These are phyloP conservation scores for Zosterops lateralis DNA, from an alignment of 2,113 vertebrate genomes.

Conservation along the genomic window DNA sequence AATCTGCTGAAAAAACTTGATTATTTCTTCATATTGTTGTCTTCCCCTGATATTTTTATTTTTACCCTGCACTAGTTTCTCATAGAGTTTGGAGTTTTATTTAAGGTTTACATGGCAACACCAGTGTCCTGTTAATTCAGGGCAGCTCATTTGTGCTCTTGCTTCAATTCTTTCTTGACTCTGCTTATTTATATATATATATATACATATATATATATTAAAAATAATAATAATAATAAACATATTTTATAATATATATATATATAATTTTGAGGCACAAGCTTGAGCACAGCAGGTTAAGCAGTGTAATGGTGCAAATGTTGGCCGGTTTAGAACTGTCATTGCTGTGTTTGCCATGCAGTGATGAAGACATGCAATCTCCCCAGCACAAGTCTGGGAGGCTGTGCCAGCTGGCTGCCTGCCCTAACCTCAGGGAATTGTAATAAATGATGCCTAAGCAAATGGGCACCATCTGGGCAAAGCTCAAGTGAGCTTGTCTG, in stretches of 20 bases:
- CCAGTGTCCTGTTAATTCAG: neutral
- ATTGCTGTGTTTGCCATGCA: slow-evolving; percentile 23
- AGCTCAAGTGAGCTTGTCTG: slow-evolving; percentile 74
- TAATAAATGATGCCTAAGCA: slow-evolving; percentile 74
- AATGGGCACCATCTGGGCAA: slow-evolving; percentile 84
- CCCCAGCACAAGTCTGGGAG: slow-evolving; percentile 10
- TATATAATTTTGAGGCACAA: neutral
- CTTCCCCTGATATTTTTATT: neutral
- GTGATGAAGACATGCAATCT: slow-evolving; percentile 40
- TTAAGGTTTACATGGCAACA: neutral
- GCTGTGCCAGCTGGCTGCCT: slow-evolving; percentile 67
- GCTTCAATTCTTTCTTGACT: neutral
- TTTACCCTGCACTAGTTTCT: neutral
- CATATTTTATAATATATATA: neutral
- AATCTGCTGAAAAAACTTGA: neutral
- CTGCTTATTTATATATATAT: neutral
- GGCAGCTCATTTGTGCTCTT: neutral
- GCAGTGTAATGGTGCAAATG: slow-evolving; percentile 2
- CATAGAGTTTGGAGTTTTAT: neutral
- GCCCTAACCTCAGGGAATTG: slow-evolving; percentile 62
- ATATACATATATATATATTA: too few relatives aligned
- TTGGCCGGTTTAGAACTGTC: neutral
- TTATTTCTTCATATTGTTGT: neutral
- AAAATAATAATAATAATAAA: too few relatives aligned
- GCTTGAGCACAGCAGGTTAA: neutral